Conservation (phyloP, 1,140 invertebrate genomes). For the Drosophila sechellia region DNA sequence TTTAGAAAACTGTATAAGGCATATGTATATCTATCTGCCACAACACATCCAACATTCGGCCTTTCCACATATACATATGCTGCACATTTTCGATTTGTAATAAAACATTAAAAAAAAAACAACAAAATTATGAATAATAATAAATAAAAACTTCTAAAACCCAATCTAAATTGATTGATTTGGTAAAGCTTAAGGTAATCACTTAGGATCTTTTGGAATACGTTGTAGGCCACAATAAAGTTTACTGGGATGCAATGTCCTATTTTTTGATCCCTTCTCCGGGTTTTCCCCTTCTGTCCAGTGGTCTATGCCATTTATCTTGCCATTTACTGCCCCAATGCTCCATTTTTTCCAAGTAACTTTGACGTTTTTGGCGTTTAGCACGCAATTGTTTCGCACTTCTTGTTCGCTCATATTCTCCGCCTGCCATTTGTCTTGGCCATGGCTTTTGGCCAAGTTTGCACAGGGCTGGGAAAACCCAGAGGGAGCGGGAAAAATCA, state of each 20-base stretch:
- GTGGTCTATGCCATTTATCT: slow-evolving; percentile 65
- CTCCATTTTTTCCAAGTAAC: slow-evolving; percentile 48
- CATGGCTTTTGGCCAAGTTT: slow-evolving; percentile 10
- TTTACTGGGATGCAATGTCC: slow-evolving; percentile 7
- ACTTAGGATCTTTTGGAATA: background rate
- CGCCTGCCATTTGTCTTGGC: slow-evolving; percentile 48
- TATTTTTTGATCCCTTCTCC: slow-evolving; percentile 1
- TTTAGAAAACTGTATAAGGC: slow-evolving; percentile 52
- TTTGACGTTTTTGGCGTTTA: slow-evolving; percentile 80
- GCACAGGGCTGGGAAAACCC: slow-evolving; percentile 1
- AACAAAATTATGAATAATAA: slow-evolving; percentile 59
- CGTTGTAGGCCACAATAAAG: slow-evolving; percentile 1
- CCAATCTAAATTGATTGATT: slow-evolving; percentile 4
- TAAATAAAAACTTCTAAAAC: slow-evolving; percentile 68
- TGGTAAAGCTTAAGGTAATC: too few species aligned
- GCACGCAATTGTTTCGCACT: slow-evolving; percentile 81
- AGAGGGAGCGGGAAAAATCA: background rate
- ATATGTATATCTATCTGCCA: slow-evolving; percentile 59
- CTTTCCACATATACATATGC: slow-evolving; percentile 44
- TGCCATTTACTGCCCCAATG: slow-evolving; percentile 65
- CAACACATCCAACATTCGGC: slow-evolving; percentile 43
- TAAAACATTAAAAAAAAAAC: slow-evolving; percentile 42
- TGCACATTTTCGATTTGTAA: slow-evolving; percentile 66
- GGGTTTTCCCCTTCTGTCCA: slow-evolving; percentile 3
- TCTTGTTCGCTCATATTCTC: slow-evolving; percentile 60